Percentiles rank a stretch among this genome's conserved stretches.
These are phyloP conservation scores for Furcula furcula DNA, from an alignment of 2,888 invertebrate genomes.

Conservation along the genomic window DNA sequence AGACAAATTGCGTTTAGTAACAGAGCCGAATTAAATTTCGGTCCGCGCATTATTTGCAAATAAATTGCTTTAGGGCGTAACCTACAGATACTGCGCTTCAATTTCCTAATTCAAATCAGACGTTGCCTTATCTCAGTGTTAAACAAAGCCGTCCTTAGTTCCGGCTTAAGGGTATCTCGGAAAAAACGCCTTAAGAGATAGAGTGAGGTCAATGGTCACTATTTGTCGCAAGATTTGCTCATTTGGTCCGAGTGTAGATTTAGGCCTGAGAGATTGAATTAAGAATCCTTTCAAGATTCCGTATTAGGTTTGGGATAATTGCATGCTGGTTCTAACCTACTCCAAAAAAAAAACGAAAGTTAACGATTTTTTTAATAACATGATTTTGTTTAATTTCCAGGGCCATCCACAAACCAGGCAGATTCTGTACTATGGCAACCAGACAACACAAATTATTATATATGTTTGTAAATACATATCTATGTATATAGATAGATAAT, in stretches of 20 bases:
- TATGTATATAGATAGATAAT: no score
- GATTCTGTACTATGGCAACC: no score
- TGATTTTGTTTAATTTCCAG: no score
- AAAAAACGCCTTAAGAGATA: constrained; percentile 27
- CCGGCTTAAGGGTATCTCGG: constrained; percentile 24
- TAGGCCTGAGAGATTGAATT: constrained; percentile 36
- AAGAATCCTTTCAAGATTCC: constrained; percentile 21
- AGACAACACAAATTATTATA: no score
- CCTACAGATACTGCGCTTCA: constrained; percentile 40
- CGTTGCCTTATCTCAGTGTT: constrained; percentile 43
- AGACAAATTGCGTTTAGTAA: constrained; percentile 31
- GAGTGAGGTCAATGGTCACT: constrained; percentile 34
- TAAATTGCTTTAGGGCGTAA: constrained; percentile 50
- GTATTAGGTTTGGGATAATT: constrained; percentile 6
- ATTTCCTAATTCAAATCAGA: constrained; percentile 64
- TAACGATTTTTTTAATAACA: no score
- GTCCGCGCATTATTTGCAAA: constrained; percentile 55
- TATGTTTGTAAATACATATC: no score
- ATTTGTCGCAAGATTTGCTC: constrained; percentile 29
- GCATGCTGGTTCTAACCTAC: neutral
- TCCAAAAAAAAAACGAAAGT: no score
- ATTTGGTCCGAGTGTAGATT: constrained; percentile 34
- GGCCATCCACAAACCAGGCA: no score
- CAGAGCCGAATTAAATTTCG: constrained; percentile 40
- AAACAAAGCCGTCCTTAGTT: constrained; percentile 40